Percentiles rank a stretch among this genome's conserved stretches.
Evolutionary conservation across 1,140 invertebrate species (phyloP).

Genomic region (Theocolax elegans): DNA sequence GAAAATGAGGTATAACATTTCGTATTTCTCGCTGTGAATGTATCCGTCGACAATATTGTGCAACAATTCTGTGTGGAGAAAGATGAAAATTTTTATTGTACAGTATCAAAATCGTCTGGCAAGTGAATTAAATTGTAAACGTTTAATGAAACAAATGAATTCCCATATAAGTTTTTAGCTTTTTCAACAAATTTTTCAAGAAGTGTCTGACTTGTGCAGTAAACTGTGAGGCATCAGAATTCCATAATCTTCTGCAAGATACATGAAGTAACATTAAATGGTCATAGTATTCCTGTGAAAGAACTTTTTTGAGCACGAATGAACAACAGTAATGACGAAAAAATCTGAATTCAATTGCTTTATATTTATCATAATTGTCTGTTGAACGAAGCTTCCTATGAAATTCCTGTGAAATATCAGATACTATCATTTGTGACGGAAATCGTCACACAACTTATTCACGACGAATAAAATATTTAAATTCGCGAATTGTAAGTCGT

Average conservation of each 20-base stretch:
- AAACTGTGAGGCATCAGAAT: not conserved
- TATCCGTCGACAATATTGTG: not conserved
- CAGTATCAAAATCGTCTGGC: not conserved
- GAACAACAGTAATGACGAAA: slow-evolving; percentile 20
- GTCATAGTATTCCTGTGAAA: not conserved
- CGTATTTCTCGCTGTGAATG: not conserved
- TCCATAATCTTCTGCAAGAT: not conserved
- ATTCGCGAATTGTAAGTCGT: too few species aligned
- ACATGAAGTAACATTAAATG: not conserved
- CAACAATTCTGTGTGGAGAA: too few species aligned
- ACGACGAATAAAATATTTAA: too few species aligned
- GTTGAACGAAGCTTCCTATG: not conserved
- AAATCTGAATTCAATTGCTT: slow-evolving; percentile 34
- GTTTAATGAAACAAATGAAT: not conserved
- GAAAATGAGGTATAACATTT: not conserved
- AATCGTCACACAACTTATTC: too few species aligned
- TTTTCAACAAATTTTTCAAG: not conserved
- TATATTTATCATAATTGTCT: slow-evolving; percentile 4
- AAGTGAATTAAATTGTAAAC: slow-evolving; percentile 1
- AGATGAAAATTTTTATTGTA: too few species aligned
- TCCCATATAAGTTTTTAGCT: not conserved
- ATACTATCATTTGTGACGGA: not conserved
- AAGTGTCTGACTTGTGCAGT: not conserved
- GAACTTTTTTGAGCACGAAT: slow-evolving; percentile 6
- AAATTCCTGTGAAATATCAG: slow-evolving; percentile 24